A percentile compares a stretch with the other conserved stretches of the same genome.
phyloP scores from a whole-genome alignment of 2,888 invertebrate species.

The Galerucella calmariensis region DNA sequence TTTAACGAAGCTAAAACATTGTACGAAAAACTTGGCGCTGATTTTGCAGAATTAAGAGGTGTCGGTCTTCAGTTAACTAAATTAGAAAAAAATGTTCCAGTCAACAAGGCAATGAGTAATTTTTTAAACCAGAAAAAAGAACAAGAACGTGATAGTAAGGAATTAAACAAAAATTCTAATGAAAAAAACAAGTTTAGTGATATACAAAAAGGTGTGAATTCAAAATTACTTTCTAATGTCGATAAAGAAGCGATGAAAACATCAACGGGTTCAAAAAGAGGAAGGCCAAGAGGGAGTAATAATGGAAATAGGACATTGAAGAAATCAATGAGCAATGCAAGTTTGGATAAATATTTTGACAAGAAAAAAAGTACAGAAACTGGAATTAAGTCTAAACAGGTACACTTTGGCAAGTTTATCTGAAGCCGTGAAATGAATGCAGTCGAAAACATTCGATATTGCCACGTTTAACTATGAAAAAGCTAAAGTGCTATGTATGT shows the following conservation, averaged over 20 bases:
- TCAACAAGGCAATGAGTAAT: constrained; percentile 54
- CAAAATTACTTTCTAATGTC: neutral
- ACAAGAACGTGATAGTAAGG: constrained; percentile 32
- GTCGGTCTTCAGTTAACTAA: constrained; percentile 89
- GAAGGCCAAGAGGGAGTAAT: constrained; percentile 42
- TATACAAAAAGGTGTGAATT: neutral
- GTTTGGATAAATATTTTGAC: constrained; percentile 53
- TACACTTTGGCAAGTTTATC: no score
- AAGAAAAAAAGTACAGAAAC: constrained; percentile 36
- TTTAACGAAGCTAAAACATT: constrained; percentile 57
- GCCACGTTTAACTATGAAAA: no score
- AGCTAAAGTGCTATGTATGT: no score
- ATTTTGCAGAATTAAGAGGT: constrained; percentile 81
- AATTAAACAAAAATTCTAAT: neutral
- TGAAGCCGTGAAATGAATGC: no score
- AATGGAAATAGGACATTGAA: constrained; percentile 33
- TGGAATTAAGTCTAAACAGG: constrained; percentile 32
- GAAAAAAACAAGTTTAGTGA: neutral
- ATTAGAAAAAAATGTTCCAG: constrained; percentile 68
- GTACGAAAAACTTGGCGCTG: constrained; percentile 71
- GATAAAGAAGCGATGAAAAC: constrained; percentile 3
- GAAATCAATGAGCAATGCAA: constrained; percentile 31
- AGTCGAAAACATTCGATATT: no score
- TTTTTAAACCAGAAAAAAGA: constrained; percentile 54
- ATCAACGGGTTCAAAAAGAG: constrained; percentile 34